These are phyloP conservation scores for Ciconia nigra DNA, from an alignment of 2,797 vertebrate genomes.

Conservation along the genomic window DNA sequence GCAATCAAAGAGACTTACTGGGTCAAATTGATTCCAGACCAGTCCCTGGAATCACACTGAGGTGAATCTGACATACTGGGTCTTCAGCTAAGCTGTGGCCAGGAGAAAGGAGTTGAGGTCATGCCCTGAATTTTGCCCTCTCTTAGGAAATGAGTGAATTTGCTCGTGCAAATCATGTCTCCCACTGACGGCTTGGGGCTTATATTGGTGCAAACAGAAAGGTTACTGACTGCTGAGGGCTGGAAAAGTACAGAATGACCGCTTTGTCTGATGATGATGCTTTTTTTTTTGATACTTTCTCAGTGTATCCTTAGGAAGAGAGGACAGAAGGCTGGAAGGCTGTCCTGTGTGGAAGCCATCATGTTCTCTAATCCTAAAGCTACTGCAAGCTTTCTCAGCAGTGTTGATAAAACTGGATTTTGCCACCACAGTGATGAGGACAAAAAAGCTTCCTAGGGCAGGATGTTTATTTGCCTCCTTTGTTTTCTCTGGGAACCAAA, in stretches of 20 bases:
- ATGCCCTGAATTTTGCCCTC: neutral
- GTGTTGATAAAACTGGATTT: neutral
- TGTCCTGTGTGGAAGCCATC: neutral
- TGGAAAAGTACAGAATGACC: neutral
- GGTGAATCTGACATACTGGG: conserved; percentile 19
- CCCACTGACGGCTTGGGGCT: neutral
- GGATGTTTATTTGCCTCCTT: neutral
- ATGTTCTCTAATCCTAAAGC: neutral
- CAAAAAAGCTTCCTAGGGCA: neutral
- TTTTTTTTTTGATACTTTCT: neutral
- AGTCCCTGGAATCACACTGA: neutral
- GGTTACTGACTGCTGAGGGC: neutral
- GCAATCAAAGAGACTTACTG: conserved; percentile 33
- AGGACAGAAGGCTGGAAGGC: neutral
- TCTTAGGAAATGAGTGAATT: neutral
- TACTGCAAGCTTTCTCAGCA: neutral
- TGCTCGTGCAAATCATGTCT: neutral
- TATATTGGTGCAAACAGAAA: neutral
- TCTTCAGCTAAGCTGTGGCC: conserved; percentile 1
- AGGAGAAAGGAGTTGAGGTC: neutral
- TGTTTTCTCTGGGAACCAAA: neutral
- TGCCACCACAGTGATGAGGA: neutral
- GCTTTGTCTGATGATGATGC: neutral
- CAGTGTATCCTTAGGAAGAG: neutral
- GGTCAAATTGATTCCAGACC: conserved; percentile 53